Evolutionary conservation across 2,888 invertebrate species (phyloP), one percentile per base, ranked within the genome.

Genomic region (Lasius platythorax): DNA sequence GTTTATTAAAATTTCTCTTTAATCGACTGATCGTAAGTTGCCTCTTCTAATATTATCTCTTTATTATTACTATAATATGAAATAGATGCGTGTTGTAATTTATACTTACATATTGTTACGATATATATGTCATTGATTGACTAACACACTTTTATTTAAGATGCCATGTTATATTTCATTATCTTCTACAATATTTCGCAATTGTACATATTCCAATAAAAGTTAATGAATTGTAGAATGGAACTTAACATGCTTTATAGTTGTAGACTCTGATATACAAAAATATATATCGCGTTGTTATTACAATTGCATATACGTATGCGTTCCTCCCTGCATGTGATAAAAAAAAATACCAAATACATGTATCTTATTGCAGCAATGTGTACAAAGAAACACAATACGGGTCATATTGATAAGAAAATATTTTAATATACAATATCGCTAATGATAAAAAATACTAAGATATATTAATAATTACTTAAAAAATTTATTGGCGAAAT

Each of bases 251-350:
- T 64, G 58, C 75, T 58, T 23, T 83, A 75, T 82, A n/a, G 63
- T 58, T 33, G 43, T 87, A 85, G 76, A 79, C 84, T 76, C 63
- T 84, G 63, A 61, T 82, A 84, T 91, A 91, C 70, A 90, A 90
- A 91, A 85, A 90, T 90, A 89, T 90, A 89, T 89, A 88, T 85
- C 56, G 64, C 63, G 75, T 83, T 73, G 9, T 78, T 72, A 78
- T 85, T 30, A 67, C 66, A 68, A 73, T 67, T 84, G 33, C n/a
- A 79, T 63, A 66, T 75, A 66, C 46, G 56, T 46, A 12, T 9
- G 61, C 11, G 18, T 12, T 23, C 33, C 46, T 46, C 12, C 37
- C 46, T 23, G n/a, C 43, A 18, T 33, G 58, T 43, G 30, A 61
- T 28, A 46, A 81, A 78, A 15, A 28, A 72, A 50, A 15, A 50